These are phyloP conservation scores for Peromyscus leucopus DNA, from an alignment of 2,113 vertebrate species.

Conservation along the genomic window DNA sequence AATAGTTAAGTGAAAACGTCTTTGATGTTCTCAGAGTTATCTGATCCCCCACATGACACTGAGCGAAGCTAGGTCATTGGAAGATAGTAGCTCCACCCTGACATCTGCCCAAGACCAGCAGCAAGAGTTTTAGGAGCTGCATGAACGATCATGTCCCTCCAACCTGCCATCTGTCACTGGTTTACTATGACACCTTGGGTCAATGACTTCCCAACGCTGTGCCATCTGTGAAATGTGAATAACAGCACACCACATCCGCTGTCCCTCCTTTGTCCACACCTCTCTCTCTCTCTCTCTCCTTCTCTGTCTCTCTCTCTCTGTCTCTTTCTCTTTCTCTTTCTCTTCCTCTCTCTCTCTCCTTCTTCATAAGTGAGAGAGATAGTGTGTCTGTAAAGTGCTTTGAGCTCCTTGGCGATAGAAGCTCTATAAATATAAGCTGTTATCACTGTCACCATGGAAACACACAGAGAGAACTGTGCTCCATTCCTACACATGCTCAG, in stretches of 20 bases:
- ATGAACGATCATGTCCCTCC: not conserved
- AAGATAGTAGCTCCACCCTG: not conserved
- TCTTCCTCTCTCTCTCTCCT: fast-evolving
- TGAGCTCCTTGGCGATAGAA: slow-evolving; percentile 82
- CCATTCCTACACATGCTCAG: slow-evolving; percentile 46
- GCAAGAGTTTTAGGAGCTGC: slow-evolving; percentile 1
- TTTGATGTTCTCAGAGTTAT: not conserved
- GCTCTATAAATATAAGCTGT: slow-evolving; percentile 82
- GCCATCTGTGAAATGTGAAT: slow-evolving; percentile 57
- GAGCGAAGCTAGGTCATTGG: not conserved
- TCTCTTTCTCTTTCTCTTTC: too few species aligned
- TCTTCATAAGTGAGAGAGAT: slow-evolving; percentile 49
- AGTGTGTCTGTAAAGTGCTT: slow-evolving; percentile 72
- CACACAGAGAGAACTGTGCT: slow-evolving; percentile 60
- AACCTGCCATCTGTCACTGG: slow-evolving; percentile 53
- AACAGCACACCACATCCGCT: not conserved
- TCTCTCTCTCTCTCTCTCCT: not conserved
- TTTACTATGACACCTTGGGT: not conserved
- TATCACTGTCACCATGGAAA: slow-evolving; percentile 80
- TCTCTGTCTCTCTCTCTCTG: not conserved
- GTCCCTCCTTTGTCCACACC: not conserved
- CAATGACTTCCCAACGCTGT: not conserved
- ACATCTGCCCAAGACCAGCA: slow-evolving; percentile 51
- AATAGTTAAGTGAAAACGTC: slow-evolving; percentile 8
- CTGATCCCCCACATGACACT: not conserved